Base-by-base conservation (phyloP, 2,797 vertebrate genomes). In the Euthynnus affinis region DNA sequence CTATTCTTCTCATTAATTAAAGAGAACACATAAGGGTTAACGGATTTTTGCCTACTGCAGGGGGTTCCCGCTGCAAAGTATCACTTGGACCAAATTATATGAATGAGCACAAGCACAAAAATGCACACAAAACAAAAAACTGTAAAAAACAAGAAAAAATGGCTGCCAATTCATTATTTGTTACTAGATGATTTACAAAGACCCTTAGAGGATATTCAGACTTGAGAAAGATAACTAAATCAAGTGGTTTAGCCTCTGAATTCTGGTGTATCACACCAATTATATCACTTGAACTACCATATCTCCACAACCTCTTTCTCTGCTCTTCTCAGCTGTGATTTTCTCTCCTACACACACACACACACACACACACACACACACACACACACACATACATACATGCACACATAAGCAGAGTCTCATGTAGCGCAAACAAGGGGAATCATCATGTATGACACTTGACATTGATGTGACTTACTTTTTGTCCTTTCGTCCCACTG, bases 401-500 rank as follows among this genome's bases (percentile, higher is more conserved):
- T 29, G 68, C 53, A 59, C 29, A 66, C 23, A 46, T 25, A 70
- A 4, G 18, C 48, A 15, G 62, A 73, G 53, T 83, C 63, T 67
- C 34, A 62, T 25, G 37, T 37, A 75, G 60, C 75, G 85, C 72
- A 85, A 84, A 90, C 81, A 57, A 27, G 71, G 23, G 69, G 62
- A 79, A 74, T 74, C 69, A 84, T 86, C 71, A 76, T 69, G 53
- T 74, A 42, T 86, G 82, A 89, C 87, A 89, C 79, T 82, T 89
- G 86, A 89, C 92, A 89, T 82, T 85, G 86, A 90, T 62, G 76
- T 78, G 80, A 93, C 94, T 93, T 92, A 97, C 96, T 95, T 97
- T 96, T 88, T 97, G 94, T 91, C 97, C 96, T 91, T 96, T 97
- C 76, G 78, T 76, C 20, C 93, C 94, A 0, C 77, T 9, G 51